These are phyloP conservation scores for Ashinkailepas kermadecensis DNA, from an alignment of 2,888 invertebrate genomes.

Conservation along the genomic window DNA sequence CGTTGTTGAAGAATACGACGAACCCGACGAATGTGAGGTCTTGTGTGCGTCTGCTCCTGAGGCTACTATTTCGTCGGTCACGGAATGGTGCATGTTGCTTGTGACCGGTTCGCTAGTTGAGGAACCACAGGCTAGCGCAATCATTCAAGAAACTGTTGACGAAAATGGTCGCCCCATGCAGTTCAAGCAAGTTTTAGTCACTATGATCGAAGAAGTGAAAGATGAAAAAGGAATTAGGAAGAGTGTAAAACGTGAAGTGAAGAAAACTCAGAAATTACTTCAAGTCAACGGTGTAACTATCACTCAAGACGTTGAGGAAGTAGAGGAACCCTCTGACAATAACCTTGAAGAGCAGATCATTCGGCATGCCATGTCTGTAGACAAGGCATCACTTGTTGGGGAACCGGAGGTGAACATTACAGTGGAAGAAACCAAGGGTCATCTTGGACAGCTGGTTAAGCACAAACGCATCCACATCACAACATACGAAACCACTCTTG, in stretches of 20 bases:
- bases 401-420: background rate
- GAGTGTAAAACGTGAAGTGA: background rate
- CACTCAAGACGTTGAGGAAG: background rate
- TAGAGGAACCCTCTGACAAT: background rate
- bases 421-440: background rate
- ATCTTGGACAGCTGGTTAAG: background rate
- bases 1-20: background rate
- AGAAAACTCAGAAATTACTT: background rate
- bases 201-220: background rate
- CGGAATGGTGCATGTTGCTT: background rate
- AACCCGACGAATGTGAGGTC: background rate
- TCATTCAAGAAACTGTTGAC: background rate
- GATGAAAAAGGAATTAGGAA: background rate
- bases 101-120: background rate
- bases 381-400: background rate
- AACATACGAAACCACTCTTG: background rate
- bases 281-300: background rate
- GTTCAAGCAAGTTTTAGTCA: background rate
- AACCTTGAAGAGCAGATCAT: background rate
- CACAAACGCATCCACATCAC: background rate
- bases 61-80: background rate
- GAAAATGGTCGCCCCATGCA: background rate
- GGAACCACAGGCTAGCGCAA: background rate
- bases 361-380: background rate
- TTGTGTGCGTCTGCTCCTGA: background rate